phyloP scores from a whole-genome alignment of 2,888 invertebrate genomes.

The Aporophyla nigra region DNA sequence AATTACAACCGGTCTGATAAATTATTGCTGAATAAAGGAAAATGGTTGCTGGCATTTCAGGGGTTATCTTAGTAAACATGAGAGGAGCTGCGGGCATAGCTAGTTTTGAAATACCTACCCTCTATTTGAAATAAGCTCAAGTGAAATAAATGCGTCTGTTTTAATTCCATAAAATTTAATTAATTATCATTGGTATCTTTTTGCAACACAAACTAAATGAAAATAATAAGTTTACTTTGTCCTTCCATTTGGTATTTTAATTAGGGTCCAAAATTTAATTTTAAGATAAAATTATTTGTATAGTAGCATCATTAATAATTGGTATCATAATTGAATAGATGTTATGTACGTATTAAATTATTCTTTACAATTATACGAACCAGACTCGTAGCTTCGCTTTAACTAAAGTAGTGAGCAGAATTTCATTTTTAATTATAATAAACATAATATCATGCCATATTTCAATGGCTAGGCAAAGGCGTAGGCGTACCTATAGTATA shows the following conservation, averaged over 20 bases:
- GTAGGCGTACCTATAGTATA: too few relatives aligned
- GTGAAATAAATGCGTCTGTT: constrained; percentile 2
- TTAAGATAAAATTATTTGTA: constrained; percentile 34
- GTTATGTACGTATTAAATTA: constrained; percentile 7
- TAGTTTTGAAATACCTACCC: neutral
- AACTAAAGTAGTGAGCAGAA: neutral
- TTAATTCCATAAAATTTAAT: constrained; percentile 35
- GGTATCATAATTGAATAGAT: constrained; percentile 13
- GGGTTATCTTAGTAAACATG: neutral
- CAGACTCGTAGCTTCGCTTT: neutral
- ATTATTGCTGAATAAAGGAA: too few relatives aligned
- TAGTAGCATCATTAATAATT: constrained; percentile 11
- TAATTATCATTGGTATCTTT: constrained; percentile 17
- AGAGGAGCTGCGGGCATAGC: neutral
- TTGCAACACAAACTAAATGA: constrained; percentile 30
- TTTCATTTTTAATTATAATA: neutral
- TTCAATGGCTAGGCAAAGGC: too few relatives aligned
- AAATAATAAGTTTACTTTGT: constrained; percentile 47
- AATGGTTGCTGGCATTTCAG: too few relatives aligned
- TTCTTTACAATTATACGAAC: neutral
- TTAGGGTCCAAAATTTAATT: constrained; percentile 45
- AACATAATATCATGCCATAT: too few relatives aligned
- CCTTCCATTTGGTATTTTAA: constrained; percentile 45
- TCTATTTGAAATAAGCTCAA: constrained; percentile 4
- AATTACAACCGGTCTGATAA: too few relatives aligned